phyloP scores from a whole-genome alignment of 2,888 invertebrate genomes.

The Drosophila niveifrons region DNA sequence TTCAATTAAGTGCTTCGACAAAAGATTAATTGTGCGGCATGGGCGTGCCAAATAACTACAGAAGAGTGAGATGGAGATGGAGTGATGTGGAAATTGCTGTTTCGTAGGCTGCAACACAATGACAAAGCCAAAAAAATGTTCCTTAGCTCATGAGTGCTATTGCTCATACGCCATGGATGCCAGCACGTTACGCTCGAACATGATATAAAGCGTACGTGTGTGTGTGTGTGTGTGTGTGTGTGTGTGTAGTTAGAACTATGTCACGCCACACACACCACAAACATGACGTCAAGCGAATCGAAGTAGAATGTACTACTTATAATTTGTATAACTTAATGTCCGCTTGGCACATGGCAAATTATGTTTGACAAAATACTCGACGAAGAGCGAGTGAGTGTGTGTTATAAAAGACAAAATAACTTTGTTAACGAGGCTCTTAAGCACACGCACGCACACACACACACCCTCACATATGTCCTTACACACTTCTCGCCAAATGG shows the following conservation, averaged over 20 bases:
- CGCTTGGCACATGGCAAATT: constrained; percentile 71
- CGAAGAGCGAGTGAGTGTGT: constrained; percentile 34
- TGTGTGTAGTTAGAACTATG: constrained; percentile 35
- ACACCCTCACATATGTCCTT: constrained; percentile 17
- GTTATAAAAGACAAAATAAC: constrained; percentile 80
- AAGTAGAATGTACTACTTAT: constrained; percentile 43
- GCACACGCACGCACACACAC: constrained; percentile 55
- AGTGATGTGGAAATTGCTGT: neutral
- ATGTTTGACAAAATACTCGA: constrained; percentile 69
- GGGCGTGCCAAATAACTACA: constrained; percentile 30
- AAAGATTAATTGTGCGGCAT: constrained; percentile 73
- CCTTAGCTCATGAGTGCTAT: constrained; percentile 43
- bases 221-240: neutral
- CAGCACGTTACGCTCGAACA: constrained; percentile 61
- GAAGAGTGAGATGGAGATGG: too few relatives aligned
- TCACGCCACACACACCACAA: constrained; percentile 32
- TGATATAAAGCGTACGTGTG: constrained; percentile 64
- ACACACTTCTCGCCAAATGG: constrained; percentile 30
- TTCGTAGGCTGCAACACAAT: constrained; percentile 65
- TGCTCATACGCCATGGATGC: constrained; percentile 72
- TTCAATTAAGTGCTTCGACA: constrained; percentile 73
- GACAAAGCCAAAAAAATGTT: constrained; percentile 59
- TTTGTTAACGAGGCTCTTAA: constrained; percentile 80
- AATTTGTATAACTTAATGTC: constrained; percentile 66
- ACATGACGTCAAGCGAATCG: constrained; percentile 66